Percentiles rank a stretch among this genome's conserved stretches.
Conservation (phyloP, 2,888 invertebrate genomes). For the Euzophera pinguis region DNA sequence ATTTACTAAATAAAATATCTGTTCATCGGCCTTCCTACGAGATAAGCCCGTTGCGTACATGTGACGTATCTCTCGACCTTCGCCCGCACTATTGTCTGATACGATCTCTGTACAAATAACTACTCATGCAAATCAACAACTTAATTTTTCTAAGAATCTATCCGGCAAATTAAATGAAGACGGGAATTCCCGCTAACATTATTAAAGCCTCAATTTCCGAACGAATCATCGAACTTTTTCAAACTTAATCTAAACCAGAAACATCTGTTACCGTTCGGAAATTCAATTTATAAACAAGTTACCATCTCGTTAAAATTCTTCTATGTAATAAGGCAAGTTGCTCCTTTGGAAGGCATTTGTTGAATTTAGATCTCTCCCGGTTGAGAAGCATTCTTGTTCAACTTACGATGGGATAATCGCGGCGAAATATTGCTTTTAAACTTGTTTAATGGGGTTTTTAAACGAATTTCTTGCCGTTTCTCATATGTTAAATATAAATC, state of each 20-base stretch:
- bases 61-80: no score
- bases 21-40: no score
- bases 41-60: no score
- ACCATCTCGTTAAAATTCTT: constrained; percentile 76
- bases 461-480: not conserved
- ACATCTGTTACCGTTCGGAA: constrained; percentile 66
- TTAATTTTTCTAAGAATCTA: constrained; percentile 1
- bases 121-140: not conserved
- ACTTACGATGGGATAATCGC: constrained; percentile 22
- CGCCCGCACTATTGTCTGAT: no score
- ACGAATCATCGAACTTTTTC: constrained; percentile 66
- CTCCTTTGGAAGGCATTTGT: constrained; percentile 45
- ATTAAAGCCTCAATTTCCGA: constrained; percentile 55
- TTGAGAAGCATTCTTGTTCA: constrained; percentile 20
- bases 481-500: no score
- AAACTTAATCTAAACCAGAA: constrained; percentile 69
- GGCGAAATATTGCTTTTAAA: constrained; percentile 16
- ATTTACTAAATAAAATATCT: no score
- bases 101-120: not conserved
- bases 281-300: constrained; percentile 79
- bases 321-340: constrained; percentile 66
- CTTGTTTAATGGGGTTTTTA: constrained; percentile 14
- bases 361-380: constrained; percentile 30
- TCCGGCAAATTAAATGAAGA: not conserved
- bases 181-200: constrained; percentile 26